Base-by-base conservation (phyloP, 1,140 invertebrate species). In the Nasonia giraulti region DNA sequence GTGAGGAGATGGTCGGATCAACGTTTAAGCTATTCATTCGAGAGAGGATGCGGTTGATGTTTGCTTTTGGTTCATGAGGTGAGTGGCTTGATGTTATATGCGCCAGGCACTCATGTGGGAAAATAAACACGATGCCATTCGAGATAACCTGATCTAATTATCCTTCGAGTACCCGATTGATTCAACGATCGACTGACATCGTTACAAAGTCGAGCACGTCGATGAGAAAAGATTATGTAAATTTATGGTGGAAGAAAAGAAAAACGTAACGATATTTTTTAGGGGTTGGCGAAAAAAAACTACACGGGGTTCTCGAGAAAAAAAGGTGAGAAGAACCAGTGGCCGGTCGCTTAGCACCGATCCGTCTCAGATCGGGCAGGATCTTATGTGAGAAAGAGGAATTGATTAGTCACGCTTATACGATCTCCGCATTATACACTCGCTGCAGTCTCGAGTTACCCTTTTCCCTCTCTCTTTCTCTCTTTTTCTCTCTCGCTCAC, bases 331-430 rank as follows among this genome's bases (percentile, higher is more conserved):
- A 55, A 75, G 47, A 82, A 62, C 55, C 2, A 37, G 55, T 62
- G 55, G 55, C 55, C 55, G 71, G 77, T 83, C 68, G 68, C 47
- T 84, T 77, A 87, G 84, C 78, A 82, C 20, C 69, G 77, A 75
- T 78, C 75, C 14, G 71, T 86, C 86, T 86, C 87, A 86, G 86
- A 88, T 86, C 40, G 82, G 84, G 40, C 73, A 73, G 23, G 5
- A 68, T 87, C 87, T 87, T 86, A 83, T 85, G 82, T 78, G 84
- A 89, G 87, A 88, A 88, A 86, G 81, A 86, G 79, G 87, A 88
- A 89, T 90, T 89, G 88, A 90, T 90, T 89, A 90, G 87, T 87
- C 87, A 85, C 83, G 81, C 87, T 87, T 87, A 87, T 87, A 84
- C 87, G 73, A 71, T 47, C 74, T 71, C 62, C 31, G 31, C 4